A percentile compares a stretch with the other conserved stretches of the same genome.
These are phyloP conservation scores for Galbula dea DNA, from an alignment of 2,113 vertebrate genomes.

Conservation along the genomic window DNA sequence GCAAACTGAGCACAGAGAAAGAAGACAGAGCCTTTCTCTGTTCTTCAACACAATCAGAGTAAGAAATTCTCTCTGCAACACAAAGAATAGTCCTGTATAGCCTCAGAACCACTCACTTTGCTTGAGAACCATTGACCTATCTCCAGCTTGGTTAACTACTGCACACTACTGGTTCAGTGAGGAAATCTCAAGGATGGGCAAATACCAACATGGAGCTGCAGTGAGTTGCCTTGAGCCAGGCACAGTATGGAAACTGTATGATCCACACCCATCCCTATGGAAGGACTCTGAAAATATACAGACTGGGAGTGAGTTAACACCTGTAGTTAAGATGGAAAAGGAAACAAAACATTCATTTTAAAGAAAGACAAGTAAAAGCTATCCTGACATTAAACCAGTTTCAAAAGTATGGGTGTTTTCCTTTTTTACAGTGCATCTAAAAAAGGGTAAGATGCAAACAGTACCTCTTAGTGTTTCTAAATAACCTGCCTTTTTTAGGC, in stretches of 20 bases:
- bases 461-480: neutral
- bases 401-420: neutral
- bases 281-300: constrained; percentile 23
- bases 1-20: neutral
- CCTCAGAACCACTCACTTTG: neutral
- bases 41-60: neutral
- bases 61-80: neutral
- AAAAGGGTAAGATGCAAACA: neutral
- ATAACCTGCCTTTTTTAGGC: neutral
- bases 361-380: constrained; percentile 8
- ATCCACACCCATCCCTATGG: neutral
- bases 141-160: neutral
- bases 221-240: neutral
- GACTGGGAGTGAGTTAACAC: neutral
- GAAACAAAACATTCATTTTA: constrained; percentile 2
- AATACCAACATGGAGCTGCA: neutral
- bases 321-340: neutral
- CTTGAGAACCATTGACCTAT: neutral
- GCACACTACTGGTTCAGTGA: neutral
- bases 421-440: neutral
- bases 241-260: neutral
- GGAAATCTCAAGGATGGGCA: neutral
- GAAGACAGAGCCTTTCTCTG: neutral
- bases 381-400: neutral
- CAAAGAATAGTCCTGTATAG: neutral